A percentile compares a stretch with the other conserved stretches of the same genome.
These are phyloP conservation scores for Vombatus ursinus DNA, from an alignment of 2,113 vertebrate species.

Conservation along the genomic window DNA sequence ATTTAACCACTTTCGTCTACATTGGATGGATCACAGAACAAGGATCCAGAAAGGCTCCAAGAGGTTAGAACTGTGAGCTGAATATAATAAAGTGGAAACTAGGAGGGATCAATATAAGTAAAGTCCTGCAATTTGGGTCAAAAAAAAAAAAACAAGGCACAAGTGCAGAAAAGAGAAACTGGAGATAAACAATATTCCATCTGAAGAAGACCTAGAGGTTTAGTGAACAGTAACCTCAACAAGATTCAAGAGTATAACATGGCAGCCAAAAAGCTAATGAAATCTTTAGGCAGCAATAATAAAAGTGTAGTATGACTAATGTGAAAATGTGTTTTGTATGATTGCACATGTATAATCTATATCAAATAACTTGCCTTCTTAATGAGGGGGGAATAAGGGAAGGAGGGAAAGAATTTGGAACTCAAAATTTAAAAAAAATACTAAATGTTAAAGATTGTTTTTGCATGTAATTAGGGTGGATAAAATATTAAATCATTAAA, in stretches of 20 bases:
- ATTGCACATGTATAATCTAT: neutral
- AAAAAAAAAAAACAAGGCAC: neutral
- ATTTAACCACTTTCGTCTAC: too few species aligned
- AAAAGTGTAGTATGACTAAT: neutral
- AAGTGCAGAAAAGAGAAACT: neutral
- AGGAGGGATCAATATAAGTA: neutral
- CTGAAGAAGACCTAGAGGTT: neutral
- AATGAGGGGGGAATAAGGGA: neutral
- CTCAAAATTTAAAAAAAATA: neutral
- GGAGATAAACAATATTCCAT: neutral
- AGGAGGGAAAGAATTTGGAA: neutral
- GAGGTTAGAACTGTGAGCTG: neutral
- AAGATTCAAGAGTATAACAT: neutral
- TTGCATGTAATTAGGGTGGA: neutral
- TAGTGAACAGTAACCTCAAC: neutral
- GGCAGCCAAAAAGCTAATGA: neutral
- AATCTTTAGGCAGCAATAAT: neutral
- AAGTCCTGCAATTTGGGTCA: neutral
- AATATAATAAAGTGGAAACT: neutral
- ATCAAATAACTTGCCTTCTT: neutral
- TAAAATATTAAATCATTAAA: neutral
- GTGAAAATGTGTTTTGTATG: neutral
- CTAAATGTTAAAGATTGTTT: too few species aligned
- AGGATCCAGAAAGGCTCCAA: neutral
- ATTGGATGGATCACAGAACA: too few species aligned